phyloP scores from a whole-genome alignment of 2,113 vertebrate species.

The Lepus europaeus region DNA sequence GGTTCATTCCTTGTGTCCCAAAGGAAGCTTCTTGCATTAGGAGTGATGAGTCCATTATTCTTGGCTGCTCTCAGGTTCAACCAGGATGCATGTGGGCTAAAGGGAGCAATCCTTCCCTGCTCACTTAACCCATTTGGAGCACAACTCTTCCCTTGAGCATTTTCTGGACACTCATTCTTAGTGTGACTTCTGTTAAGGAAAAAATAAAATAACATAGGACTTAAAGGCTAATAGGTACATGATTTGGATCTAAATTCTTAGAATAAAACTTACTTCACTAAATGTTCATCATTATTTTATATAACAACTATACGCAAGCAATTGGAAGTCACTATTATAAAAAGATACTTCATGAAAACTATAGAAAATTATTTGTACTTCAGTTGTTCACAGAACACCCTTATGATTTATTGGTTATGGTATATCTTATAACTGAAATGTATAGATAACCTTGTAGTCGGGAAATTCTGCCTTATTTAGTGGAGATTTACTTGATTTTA shows the following conservation, averaged over 20 bases:
- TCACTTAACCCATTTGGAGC: not conserved
- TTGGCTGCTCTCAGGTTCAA: rapidly evolving
- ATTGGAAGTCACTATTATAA: not conserved
- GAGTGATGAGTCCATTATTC: not conserved
- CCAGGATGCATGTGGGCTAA: not conserved
- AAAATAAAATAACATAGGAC: not conserved
- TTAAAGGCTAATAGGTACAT: not conserved
- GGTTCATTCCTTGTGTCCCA: not conserved
- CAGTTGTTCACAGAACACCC: not conserved
- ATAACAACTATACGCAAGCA: not conserved
- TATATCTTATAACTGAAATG: not conserved
- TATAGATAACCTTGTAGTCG: not conserved
- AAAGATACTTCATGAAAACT: not conserved
- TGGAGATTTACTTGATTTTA: not conserved
- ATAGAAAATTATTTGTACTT: not conserved
- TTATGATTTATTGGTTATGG: not conserved
- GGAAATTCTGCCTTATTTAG: not conserved
- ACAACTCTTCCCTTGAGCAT: not conserved
- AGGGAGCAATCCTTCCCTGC: rapidly evolving
- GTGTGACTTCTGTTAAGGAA: not conserved
- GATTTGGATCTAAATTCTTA: not conserved
- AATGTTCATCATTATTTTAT: not conserved
- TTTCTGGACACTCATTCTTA: not conserved
- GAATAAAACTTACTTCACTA: not conserved
- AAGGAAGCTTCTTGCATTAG: not conserved